phyloP scores from a whole-genome alignment of 2,888 invertebrate genomes.

The Coenonympha glycerion region DNA sequence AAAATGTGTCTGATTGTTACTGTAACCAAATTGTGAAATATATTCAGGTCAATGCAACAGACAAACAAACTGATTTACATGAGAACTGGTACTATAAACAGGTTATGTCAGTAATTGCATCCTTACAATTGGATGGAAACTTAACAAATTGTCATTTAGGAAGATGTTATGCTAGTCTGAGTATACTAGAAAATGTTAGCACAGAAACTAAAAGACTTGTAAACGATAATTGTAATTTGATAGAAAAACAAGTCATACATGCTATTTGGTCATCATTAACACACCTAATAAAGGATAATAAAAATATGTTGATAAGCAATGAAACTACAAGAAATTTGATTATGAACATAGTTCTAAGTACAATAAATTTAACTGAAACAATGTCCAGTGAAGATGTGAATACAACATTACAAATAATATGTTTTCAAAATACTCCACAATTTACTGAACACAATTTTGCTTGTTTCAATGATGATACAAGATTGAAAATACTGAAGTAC shows the following conservation, averaged over 20 bases:
- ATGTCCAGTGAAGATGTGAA: slow-evolving; percentile 36
- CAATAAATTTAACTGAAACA: slow-evolving; percentile 35
- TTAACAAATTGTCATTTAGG: slow-evolving; percentile 47
- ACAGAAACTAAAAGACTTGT: slow-evolving; percentile 30
- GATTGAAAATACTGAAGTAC: slow-evolving; percentile 43
- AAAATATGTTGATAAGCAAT: slow-evolving; percentile 35
- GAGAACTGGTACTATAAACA: slow-evolving; percentile 51
- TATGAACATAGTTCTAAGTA: slow-evolving; percentile 42
- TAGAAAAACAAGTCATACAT: slow-evolving; percentile 32
- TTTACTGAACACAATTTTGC: slow-evolving; percentile 37
- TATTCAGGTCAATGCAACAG: slow-evolving; percentile 31
- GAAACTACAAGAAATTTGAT: slow-evolving; percentile 32
- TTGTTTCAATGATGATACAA: slow-evolving; percentile 34
- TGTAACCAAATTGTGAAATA: slow-evolving; percentile 39
- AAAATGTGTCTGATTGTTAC: slow-evolving; percentile 43
- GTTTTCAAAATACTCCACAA: slow-evolving; percentile 38
- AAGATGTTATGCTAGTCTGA: slow-evolving; percentile 42
- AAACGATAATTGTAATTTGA: slow-evolving; percentile 19
- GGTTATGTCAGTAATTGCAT: slow-evolving; percentile 40
- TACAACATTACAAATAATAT: slow-evolving; percentile 43
- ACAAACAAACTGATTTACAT: slow-evolving; percentile 29
- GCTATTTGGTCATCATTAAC: slow-evolving; percentile 39
- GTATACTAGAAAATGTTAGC: slow-evolving; percentile 43
- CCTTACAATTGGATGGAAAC: slow-evolving; percentile 44
- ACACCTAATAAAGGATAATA: slow-evolving; percentile 40